Percentiles rank a stretch among this genome's conserved stretches.
These are phyloP conservation scores for Microtus agrestis DNA, from an alignment of 2,797 vertebrate genomes.

Conservation along the genomic window DNA sequence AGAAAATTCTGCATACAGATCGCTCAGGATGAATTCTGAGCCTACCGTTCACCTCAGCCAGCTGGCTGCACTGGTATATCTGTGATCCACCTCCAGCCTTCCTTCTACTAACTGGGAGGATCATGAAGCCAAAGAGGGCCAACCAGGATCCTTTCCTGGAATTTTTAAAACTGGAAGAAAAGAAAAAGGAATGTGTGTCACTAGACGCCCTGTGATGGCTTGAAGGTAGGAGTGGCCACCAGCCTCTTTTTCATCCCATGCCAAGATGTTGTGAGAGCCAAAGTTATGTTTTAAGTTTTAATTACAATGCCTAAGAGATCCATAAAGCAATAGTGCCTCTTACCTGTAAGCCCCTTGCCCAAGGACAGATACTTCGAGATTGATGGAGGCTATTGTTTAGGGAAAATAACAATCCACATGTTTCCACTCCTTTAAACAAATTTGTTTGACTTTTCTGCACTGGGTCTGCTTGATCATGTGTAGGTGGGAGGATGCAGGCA, in stretches of 20 bases:
- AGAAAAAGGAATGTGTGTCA: neutral
- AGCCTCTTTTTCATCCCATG: neutral
- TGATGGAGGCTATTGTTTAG: neutral
- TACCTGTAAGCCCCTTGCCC: neutral
- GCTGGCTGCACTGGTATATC: neutral
- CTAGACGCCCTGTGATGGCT: neutral
- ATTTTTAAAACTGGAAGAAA: neutral
- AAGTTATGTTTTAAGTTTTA: neutral
- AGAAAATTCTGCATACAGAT: neutral
- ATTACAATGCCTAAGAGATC: neutral
- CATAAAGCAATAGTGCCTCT: neutral
- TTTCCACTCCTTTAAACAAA: neutral
- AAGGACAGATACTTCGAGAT: neutral
- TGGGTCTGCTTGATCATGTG: neutral
- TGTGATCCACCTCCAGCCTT: neutral
- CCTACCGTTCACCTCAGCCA: neutral
- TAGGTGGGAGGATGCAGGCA: neutral
- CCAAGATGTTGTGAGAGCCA: neutral
- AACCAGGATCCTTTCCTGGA: neutral
- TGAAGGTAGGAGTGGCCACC: neutral
- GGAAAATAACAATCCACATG: no score
- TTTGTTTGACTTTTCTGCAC: neutral
- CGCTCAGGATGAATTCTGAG: neutral
- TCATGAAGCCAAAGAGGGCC: neutral
- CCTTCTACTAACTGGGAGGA: neutral